Percentiles rank a stretch among this genome's conserved stretches.
phyloP scores from a whole-genome alignment of 1,140 invertebrate genomes.

The Drosophila pallidifrons region DNA sequence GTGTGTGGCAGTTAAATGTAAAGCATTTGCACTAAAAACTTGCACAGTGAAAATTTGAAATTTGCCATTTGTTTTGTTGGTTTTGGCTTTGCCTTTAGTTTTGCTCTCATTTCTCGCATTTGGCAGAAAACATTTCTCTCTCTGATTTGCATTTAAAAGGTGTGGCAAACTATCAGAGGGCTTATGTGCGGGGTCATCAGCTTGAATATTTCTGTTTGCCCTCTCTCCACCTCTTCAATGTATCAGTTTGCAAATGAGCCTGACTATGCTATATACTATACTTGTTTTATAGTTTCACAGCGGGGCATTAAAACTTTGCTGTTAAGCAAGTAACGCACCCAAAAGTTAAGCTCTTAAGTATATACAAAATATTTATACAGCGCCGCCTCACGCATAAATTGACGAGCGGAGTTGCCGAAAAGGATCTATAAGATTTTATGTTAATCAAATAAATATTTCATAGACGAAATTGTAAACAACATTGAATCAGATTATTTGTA shows the following conservation, averaged over 20 bases:
- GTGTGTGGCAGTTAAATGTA: slow-evolving; percentile 66
- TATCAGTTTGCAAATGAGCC: slow-evolving; percentile 42
- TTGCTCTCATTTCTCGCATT: slow-evolving; percentile 46
- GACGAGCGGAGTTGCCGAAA: background rate
- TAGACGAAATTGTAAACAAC: background rate
- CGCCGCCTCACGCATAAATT: background rate
- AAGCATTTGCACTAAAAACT: slow-evolving; percentile 76
- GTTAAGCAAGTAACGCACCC: slow-evolving; percentile 33
- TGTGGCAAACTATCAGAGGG: slow-evolving; percentile 51
- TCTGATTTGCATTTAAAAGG: slow-evolving; percentile 81
- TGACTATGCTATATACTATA: background rate
- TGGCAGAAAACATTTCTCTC: slow-evolving; percentile 65
- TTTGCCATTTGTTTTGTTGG: slow-evolving; percentile 56
- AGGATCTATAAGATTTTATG: background rate
- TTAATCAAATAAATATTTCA: background rate
- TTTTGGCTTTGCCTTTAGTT: slow-evolving; percentile 53
- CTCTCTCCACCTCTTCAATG: slow-evolving; percentile 34
- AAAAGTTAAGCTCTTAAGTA: slow-evolving; percentile 34
- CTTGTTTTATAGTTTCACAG: slow-evolving; percentile 32
- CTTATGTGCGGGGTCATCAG: slow-evolving; percentile 32
- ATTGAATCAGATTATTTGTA: background rate
- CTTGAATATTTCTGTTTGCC: slow-evolving; percentile 12
- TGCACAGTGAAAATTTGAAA: slow-evolving; percentile 71
- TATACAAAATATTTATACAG: slow-evolving; percentile 14
- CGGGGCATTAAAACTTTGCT: slow-evolving; percentile 41